Evolutionary conservation across 2,888 invertebrate species (phyloP).

Genomic region (Pristionchus japonicus): DNA sequence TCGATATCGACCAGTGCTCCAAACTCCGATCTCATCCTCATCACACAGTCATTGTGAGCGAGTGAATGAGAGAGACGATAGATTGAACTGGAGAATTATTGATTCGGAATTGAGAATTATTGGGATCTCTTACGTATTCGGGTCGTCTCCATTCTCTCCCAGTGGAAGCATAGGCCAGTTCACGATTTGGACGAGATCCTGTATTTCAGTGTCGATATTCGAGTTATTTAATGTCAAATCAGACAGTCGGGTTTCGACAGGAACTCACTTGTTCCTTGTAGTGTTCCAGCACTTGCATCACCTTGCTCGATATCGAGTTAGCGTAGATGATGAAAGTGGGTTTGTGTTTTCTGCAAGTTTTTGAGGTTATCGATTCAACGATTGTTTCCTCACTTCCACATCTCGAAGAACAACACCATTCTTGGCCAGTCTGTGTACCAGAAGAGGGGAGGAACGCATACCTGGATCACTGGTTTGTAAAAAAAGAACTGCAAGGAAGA

Average conservation of each 20-base stretch:
- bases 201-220: not conserved
- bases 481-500: no score
- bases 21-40: not conserved
- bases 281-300: not conserved
- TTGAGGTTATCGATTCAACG: not conserved
- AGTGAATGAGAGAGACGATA: constrained; percentile 29
- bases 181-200: constrained; percentile 5
- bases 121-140: not conserved
- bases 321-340: constrained; percentile 27
- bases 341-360: not conserved
- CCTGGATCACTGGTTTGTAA: no score
- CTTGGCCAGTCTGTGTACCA: constrained; percentile 37
- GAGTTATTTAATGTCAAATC: not conserved
- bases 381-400: not conserved
- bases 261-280: not conserved
- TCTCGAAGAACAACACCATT: constrained; percentile 7
- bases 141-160: constrained; percentile 21
- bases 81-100: not conserved
- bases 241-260: not conserved
- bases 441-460: constrained; percentile 28
- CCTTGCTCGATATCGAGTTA: not conserved
- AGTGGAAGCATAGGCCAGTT: constrained; percentile 4
- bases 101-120: not conserved
- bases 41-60: constrained; percentile 28
- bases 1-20: constrained; percentile 13